Base-by-base conservation (phyloP, 2,113 vertebrate genomes). In the Fulica atra region DNA sequence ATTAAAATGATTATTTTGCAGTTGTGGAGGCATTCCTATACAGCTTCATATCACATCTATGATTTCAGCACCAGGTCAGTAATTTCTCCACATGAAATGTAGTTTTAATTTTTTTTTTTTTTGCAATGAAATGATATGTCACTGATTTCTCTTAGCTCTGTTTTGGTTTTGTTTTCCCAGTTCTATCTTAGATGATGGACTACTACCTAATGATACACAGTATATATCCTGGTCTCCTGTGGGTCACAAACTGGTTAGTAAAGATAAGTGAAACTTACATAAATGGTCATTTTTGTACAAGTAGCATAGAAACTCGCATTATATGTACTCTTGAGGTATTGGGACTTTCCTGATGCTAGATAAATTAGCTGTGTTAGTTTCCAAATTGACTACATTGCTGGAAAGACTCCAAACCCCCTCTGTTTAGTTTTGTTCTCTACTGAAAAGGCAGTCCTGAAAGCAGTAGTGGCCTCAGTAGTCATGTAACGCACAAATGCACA, bases 161-260 rank as follows among this genome's bases (percentile, higher is more conserved):
- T 92, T 96, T 76, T 95, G 78, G 2, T 96, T 92, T 68, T 95
- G 79, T 88, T 92, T 94, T 87, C 87, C 61, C 89, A 98, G 97
- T 42, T 93, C 96, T 33, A n/a, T 98, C 91, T 63, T 96, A 86
- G 68, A 20, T 93, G 89, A 36, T 1, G 8, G 77, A 7, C 95
- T 61, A 48, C 97, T 98, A 71, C 98, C 87, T 93, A 94, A 95
- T 33, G 65, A 96, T 25, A 98, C 82, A 29, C 98, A 98, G 16
- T 98, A 96, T 84, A 97, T 98, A 90, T 92, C 98, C 38, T 98
- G 98, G 98, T 98, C 98, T 86, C 97, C 96, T 93, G 95, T 93
- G 83, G 98, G 98, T 94, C 97, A 98, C 96, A 98, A 98, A 97
- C 94, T 98, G 98, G 98, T 98, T 71, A 97, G 98, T 98, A 81